Percentiles rank a stretch among this genome's conserved stretches.
These are phyloP conservation scores for Takifugu flavidus DNA, from an alignment of 2,113 vertebrate genomes.

Conservation along the genomic window DNA sequence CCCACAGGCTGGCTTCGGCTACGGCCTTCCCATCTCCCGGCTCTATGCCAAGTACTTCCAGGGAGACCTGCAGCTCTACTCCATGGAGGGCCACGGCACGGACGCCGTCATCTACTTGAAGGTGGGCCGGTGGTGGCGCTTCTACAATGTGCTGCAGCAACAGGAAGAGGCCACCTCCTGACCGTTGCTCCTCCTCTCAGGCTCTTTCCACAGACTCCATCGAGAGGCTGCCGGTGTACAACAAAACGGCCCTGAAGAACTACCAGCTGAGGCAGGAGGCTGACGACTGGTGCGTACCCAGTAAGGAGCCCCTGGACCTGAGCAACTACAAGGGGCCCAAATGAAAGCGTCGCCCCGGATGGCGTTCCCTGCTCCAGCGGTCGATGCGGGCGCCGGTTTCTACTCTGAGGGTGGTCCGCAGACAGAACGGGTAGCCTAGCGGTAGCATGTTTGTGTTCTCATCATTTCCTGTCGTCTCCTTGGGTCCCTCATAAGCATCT, in stretches of 20 bases:
- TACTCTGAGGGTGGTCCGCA: background rate
- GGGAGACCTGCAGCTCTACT: conserved; percentile 92
- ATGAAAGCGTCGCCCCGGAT: conserved; percentile 35
- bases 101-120: conserved; percentile 92
- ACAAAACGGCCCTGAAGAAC: conserved; percentile 91
- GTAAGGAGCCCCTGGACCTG: conserved; percentile 88
- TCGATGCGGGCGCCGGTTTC: too few species aligned
- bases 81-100: conserved; percentile 92
- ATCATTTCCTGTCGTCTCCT: background rate
- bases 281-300: conserved; percentile 92
- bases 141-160: background rate
- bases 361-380: too few species aligned
- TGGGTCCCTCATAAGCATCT: conserved; percentile 10
- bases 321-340: conserved; percentile 80
- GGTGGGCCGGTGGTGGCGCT: conserved; percentile 64
- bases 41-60: conserved; percentile 97
- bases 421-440: conserved; percentile 10
- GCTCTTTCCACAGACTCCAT: conserved; percentile 92
- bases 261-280: conserved; percentile 88
- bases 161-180: background rate
- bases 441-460: conserved; percentile 13
- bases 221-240: conserved; percentile 91
- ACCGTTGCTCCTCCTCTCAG: conserved; percentile 55
- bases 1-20: conserved; percentile 88
- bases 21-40: conserved; percentile 91